A percentile compares a stretch with the other conserved stretches of the same genome.
These are phyloP conservation scores for Progne subis DNA, from an alignment of 2,113 vertebrate species.

Conservation along the genomic window DNA sequence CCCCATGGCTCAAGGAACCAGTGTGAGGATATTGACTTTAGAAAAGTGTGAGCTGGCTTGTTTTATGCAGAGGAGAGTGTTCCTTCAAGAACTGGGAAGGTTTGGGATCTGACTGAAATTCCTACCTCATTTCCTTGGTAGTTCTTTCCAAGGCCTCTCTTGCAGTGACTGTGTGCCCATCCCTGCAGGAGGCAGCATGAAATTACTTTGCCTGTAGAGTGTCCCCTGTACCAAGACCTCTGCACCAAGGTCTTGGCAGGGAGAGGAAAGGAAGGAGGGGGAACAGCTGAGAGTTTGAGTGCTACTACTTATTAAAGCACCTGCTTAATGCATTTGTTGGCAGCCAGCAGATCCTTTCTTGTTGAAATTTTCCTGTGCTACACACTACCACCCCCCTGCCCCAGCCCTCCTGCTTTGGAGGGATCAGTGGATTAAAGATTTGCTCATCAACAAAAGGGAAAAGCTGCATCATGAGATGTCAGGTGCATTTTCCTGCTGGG, in stretches of 20 bases:
- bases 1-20: not conserved
- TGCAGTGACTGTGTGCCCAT: not conserved
- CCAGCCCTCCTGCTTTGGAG: not conserved
- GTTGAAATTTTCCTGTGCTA: not conserved
- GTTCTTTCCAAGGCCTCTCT: not conserved
- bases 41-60: not conserved
- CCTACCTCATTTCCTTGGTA: not conserved
- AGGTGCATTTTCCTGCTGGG: not conserved
- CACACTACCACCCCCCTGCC: not conserved
- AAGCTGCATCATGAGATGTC: not conserved
- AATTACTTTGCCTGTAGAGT: not conserved
- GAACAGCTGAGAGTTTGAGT: not conserved
- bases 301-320: not conserved
- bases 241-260: not conserved
- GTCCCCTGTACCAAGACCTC: not conserved
- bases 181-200: not conserved
- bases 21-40: not conserved
- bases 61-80: not conserved
- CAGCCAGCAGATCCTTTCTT: not conserved
- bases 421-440: not conserved
- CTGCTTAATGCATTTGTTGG: not conserved
- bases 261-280: not conserved
- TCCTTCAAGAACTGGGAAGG: not conserved
- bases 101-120: not conserved
- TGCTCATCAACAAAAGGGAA: not conserved